phyloP scores from a whole-genome alignment of 2,113 vertebrate genomes.

The Proteles cristata region DNA sequence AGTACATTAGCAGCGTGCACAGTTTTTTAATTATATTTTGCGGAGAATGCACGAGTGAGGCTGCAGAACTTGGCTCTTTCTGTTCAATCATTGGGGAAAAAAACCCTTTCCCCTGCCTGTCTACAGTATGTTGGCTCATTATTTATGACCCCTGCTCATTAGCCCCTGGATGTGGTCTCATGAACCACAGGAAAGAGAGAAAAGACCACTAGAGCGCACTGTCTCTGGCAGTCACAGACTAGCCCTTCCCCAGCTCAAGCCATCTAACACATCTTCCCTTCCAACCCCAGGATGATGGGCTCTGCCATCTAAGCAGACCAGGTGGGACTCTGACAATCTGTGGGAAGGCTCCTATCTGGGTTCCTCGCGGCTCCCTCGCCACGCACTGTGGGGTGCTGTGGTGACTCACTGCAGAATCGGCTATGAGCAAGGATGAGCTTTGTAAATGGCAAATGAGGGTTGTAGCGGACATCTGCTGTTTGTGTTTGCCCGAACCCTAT shows the following conservation, averaged over 20 bases:
- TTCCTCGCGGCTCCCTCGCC: not conserved
- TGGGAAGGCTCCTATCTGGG: constrained; percentile 19
- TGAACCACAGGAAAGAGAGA: not conserved
- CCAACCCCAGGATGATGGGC: not conserved
- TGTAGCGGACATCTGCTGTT: not conserved
- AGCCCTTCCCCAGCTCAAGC: not conserved
- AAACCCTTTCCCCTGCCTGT: not conserved
- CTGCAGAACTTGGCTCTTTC: not conserved
- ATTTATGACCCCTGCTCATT: not conserved
- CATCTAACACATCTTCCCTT: not conserved
- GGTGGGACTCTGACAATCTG: not conserved
- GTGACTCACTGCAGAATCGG: constrained; percentile 19
- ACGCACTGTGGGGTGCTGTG: not conserved
- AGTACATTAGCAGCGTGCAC: not conserved
- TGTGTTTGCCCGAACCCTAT: not conserved
- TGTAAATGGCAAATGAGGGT: not conserved
- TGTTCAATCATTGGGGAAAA: not conserved
- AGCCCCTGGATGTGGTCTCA: not conserved
- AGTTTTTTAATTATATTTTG: not conserved
- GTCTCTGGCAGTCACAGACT: not conserved
- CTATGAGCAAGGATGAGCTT: not conserved
- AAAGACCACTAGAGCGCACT: not conserved
- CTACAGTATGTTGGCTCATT: not conserved
- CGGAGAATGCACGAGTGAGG: not conserved
- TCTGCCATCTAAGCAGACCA: not conserved